Evolutionary conservation across 1,140 invertebrate genomes (phyloP).

Genomic region (Drosophila lacteicornis): DNA sequence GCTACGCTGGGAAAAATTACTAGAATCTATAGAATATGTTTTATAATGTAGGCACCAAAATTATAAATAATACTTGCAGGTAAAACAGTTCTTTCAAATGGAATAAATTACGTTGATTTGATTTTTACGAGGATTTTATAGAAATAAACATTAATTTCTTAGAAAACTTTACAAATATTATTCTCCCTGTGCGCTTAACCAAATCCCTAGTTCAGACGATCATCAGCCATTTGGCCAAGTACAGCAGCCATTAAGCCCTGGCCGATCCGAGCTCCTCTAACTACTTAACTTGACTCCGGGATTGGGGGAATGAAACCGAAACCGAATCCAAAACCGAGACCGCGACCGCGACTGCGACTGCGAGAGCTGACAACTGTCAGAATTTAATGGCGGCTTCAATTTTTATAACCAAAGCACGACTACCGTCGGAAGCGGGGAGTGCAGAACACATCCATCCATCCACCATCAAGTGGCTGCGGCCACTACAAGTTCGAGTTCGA

Average conservation of each 20-base stretch:
- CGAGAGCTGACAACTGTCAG: conserved; percentile 79
- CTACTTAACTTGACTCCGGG: conserved; percentile 49
- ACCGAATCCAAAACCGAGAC: neutral
- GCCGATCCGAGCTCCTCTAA: conserved; percentile 14
- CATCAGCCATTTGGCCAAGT: conserved; percentile 40
- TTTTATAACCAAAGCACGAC: conserved; percentile 83
- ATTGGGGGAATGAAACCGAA: conserved; percentile 30
- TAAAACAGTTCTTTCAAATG: no score
- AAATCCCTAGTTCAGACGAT: conserved; percentile 50
- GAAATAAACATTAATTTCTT: neutral
- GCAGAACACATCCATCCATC: conserved; percentile 14
- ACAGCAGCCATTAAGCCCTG: conserved; percentile 42
- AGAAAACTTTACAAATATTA: neutral
- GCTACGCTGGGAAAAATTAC: neutral
- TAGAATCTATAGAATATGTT: no score
- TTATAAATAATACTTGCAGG: no score
- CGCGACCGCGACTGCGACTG: conserved; percentile 2
- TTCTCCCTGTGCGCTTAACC: conserved; percentile 27
- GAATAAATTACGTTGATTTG: no score
- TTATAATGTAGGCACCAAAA: no score
- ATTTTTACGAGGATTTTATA: no score
- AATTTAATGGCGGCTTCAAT: conserved; percentile 84
- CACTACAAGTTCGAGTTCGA: conserved; percentile 46
- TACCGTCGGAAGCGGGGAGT: conserved; percentile 63
- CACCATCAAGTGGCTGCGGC: conserved; percentile 55